Conservation (phyloP, 1,140 invertebrate species). For the Danaus plexippus region DNA sequence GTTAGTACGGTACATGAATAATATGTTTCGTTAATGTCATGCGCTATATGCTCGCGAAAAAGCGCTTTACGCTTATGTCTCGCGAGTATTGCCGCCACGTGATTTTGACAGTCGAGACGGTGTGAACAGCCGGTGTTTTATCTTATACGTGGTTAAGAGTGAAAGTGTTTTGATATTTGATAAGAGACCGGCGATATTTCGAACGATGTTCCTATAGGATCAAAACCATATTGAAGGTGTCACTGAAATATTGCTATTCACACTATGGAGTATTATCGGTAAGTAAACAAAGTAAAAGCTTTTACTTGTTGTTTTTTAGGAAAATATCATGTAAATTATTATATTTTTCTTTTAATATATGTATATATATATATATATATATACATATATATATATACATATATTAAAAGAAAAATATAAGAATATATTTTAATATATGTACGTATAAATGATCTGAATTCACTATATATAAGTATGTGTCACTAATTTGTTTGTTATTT, state of each 20-base stretch:
- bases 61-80: constrained; percentile 35
- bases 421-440: neutral
- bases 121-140: constrained; percentile 38
- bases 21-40: constrained; percentile 55
- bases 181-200: constrained; percentile 29
- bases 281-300: constrained; percentile 21
- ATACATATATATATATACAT: neutral
- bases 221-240: constrained; percentile 16
- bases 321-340: neutral
- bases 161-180: constrained; percentile 39
- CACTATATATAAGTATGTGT: neutral
- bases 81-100: constrained; percentile 47
- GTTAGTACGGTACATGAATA: constrained; percentile 64
- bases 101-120: constrained; percentile 52
- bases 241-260: constrained; percentile 22
- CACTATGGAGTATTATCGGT: constrained; percentile 47
- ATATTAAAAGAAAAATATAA: neutral
- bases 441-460: neutral
- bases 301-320: constrained; percentile 1
- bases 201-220: constrained; percentile 33
- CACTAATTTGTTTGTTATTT: neutral
- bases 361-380: neutral
- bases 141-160: constrained; percentile 25
- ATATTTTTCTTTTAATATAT: constrained; percentile 2
- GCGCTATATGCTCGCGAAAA: constrained; percentile 53